These are phyloP conservation scores for Melanostigma gelatinosum DNA, from an alignment of 2,113 vertebrate species.

Conservation along the genomic window DNA sequence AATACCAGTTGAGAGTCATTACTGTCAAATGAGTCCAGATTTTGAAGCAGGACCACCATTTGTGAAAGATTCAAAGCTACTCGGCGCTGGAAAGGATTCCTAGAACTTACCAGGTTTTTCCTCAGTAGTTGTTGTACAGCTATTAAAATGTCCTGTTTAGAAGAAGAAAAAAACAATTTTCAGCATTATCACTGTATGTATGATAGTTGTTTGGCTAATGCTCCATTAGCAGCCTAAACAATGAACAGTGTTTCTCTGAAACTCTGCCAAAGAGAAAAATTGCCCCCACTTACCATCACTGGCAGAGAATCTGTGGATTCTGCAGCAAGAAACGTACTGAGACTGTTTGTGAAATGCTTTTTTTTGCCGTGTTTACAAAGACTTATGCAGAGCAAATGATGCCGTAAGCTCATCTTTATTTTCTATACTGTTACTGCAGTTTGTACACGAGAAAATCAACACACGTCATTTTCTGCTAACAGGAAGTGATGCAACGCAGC, in stretches of 20 bases:
- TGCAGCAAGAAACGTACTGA: background rate
- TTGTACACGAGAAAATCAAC: background rate
- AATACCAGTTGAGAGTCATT: constrained; percentile 4
- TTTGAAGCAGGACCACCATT: background rate
- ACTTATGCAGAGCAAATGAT: background rate
- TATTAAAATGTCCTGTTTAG: background rate
- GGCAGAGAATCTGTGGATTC: background rate
- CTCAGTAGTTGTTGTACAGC: background rate
- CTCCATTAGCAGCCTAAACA: constrained; percentile 23
- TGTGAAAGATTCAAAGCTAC: constrained; percentile 12
- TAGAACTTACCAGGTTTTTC: background rate
- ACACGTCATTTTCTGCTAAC: background rate
- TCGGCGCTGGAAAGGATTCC: background rate
- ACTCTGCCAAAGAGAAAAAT: constrained; percentile 38
- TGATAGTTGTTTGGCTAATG: constrained; percentile 15
- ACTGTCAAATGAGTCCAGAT: constrained; percentile 10
- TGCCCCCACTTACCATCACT: constrained; percentile 5
- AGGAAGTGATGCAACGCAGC: background rate
- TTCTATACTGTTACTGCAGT: background rate
- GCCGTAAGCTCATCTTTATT: background rate
- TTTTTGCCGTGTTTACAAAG: background rate
- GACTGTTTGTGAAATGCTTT: background rate
- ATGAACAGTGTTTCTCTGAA: constrained; percentile 19
- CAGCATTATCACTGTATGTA: background rate
- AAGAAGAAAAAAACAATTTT: background rate